Evolutionary conservation across 2,888 invertebrate species (phyloP), one percentile per base, ranked within the genome.

Genomic region (Xanthia icteritia): DNA sequence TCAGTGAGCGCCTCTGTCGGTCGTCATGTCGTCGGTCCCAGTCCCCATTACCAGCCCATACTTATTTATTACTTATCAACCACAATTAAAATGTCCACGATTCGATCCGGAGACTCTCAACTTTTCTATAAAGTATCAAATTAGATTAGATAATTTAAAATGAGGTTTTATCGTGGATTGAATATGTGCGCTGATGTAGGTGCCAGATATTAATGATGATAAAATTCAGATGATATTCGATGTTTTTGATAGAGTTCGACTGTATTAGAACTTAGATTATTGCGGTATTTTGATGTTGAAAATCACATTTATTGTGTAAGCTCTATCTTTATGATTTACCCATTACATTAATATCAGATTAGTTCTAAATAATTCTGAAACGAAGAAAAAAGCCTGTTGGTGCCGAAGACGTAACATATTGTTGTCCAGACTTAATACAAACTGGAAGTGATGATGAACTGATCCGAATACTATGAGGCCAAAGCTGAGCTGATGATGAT

Each of bases 141-240:
- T 86, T 84, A 87, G 84, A 84, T 84, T 84, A 86, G 80, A 84
- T 84, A 79, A 86, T 76, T 76, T 73, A 60, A 86, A 83, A 86
- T 67, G 48, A 74, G 64, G 20, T 73, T 86, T 86, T 73, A 84
- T 73, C 66, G 66, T 56, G n/a, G 54, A 63, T 39, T 63, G 63
- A 9, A 58, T 73, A 84, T 48, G 73, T 58, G 64, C 84, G 54
- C 42, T 39, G 61, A 61, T 72, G 86, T 74, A 74, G 79, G 74
- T 76, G 81, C 73, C 73, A 86, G 87, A 81, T 84, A 67, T 65
- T 76, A 84, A 79, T 68, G 79, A 81, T 79, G 78, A 71, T 84
- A 64, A 78, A 84, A 76, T 76, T 76, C 64, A 84, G 73, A 81
- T 77, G 78, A 72, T 73, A 86, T 73, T 69, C 45, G 56, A 77